Base-by-base conservation (phyloP, 2,888 invertebrate species). In the Pycnomerus fuliginosus region DNA sequence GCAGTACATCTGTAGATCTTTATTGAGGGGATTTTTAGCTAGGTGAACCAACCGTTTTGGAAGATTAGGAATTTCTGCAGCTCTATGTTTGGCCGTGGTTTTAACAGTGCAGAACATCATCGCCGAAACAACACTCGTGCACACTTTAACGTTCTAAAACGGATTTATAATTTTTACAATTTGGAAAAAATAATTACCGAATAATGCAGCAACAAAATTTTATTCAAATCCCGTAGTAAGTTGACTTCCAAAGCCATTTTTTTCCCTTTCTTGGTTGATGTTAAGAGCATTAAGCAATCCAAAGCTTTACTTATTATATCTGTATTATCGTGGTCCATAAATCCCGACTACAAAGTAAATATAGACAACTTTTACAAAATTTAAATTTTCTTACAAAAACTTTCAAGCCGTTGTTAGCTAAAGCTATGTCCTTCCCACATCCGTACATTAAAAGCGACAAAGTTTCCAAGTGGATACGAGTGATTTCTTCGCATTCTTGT, bases 361-460 rank as follows among this genome's bases (percentile, higher is more conserved):
- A n/a, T n/a, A n/a, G n/a, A n/a, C n/a, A n/a, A n/a, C n/a, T n/a
- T n/a, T n/a, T n/a, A n/a, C n/a, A n/a, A n/a, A n/a, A n/a, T n/a
- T n/a, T n/a, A 14, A n/a, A 28, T 14, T 39, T 16, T 27, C 48
- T 58, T 53, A 67, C 65, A 36, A 73, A 58, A 28, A 63, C 67
- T 27, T 64, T 56, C 43, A 71, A 70, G 14, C 60, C 68, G n/a
- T 66, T 64, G 16, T 60, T 48, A 40, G 71, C 62, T 16, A 75
- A 52, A 1, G 70, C 73, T 14, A 66, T 53, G 31, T 59, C 56
- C 55, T 72, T 71, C 12, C 69, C 70, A 25, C 62, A 53, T 12
- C 64, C 64, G 44, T 72, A 68, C 57, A 73, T 65, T 16, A 76
- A 48, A 2, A 55, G 58, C 25, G 61, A 61, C 16, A 76, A 53